Evolutionary conservation across 30 jellyfish, hydroid and myxozoan species (phyloP).

Genomic region (Pseudorhiza aurosa): DNA sequence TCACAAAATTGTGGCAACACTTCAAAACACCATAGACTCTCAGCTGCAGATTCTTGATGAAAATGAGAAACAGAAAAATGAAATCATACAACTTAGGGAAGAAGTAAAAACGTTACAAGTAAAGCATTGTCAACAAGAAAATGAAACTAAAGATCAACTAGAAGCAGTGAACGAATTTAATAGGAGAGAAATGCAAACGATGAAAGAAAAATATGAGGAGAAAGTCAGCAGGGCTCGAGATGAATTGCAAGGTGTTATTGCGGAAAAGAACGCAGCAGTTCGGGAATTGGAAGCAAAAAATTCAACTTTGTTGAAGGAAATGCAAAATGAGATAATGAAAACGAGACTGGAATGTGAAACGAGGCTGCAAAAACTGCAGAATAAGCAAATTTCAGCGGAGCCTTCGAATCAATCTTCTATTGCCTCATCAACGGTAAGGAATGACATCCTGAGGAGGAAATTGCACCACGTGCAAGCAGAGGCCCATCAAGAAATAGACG

Average conservation of each 20-base stretch:
- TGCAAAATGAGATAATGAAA: slow-evolving; percentile 45
- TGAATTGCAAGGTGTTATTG: slow-evolving; percentile 9
- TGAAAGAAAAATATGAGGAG: slow-evolving; percentile 25
- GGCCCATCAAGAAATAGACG: slow-evolving; percentile 36
- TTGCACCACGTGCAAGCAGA: slow-evolving; percentile 63
- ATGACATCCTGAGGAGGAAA: slow-evolving; percentile 53
- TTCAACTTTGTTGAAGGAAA: slow-evolving; percentile 19
- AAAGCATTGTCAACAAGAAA: neutral
- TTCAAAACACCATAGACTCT: slow-evolving; percentile 51
- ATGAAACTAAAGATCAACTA: slow-evolving; percentile 14
- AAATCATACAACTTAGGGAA: slow-evolving; percentile 18
- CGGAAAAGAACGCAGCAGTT: slow-evolving; percentile 13
- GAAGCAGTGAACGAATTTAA: slow-evolving; percentile 36
- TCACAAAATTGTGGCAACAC: slow-evolving; percentile 17
- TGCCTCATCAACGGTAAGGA: slow-evolving; percentile 35
- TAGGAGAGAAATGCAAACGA: neutral
- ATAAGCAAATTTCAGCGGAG: slow-evolving; percentile 6
- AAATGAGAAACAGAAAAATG: slow-evolving; percentile 17
- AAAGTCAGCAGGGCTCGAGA: neutral
- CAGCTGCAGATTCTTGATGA: slow-evolving; percentile 37
- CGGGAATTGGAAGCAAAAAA: neutral
- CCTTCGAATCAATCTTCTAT: neutral
- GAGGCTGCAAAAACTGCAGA: slow-evolving; percentile 41
- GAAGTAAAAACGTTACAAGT: neutral
- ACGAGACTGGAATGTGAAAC: slow-evolving; percentile 47